A percentile compares a stretch with the other conserved stretches of the same genome.
phyloP scores from a whole-genome alignment of 2,888 invertebrate species.

The Ganaspis brasiliensis region DNA sequence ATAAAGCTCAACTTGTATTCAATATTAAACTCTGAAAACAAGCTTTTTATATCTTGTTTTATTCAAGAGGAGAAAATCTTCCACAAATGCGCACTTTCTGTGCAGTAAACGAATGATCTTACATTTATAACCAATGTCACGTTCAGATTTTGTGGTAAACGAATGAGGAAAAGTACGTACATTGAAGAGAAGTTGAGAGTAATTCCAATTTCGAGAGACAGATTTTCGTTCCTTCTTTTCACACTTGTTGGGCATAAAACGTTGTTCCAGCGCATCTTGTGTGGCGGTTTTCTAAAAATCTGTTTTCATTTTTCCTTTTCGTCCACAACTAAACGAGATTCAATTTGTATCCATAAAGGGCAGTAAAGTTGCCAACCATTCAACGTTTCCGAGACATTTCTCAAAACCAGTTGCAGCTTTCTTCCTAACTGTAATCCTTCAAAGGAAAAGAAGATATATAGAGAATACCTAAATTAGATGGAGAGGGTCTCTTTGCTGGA shows the following conservation, averaged over 20 bases:
- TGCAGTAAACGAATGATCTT: neutral
- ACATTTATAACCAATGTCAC: neutral
- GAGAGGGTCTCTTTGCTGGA: neutral
- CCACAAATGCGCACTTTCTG: neutral
- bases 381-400: neutral
- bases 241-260: neutral
- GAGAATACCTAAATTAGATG: neutral
- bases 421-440: neutral
- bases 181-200: neutral
- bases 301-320: slow-evolving; percentile 11
- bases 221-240: neutral
- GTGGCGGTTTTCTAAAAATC: neutral
- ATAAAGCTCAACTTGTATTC: no score
- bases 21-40: no score
- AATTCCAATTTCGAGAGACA: slow-evolving; percentile 14
- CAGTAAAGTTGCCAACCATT: slow-evolving; percentile 22
- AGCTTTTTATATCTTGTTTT: no score
- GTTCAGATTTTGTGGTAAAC: neutral
- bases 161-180: neutral
- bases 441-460: neutral
- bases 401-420: slow-evolving; percentile 2
- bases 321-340: slow-evolving; percentile 9
- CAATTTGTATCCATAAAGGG: slow-evolving; percentile 18
- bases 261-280: neutral
- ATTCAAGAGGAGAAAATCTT: neutral